phyloP scores from a whole-genome alignment of 2,113 vertebrate genomes.

The Megalops atlanticus region DNA sequence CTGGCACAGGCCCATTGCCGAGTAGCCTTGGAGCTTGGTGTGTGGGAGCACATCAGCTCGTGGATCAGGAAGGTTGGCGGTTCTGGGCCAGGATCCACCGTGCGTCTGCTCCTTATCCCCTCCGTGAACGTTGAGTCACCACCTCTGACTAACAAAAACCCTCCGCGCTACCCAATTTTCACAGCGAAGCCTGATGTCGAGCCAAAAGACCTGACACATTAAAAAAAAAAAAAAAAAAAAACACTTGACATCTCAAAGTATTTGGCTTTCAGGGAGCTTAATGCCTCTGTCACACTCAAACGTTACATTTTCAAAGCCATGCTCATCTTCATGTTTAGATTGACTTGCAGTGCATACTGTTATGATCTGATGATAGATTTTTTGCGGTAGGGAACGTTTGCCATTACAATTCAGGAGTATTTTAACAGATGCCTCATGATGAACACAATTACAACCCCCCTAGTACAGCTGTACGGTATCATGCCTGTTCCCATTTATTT shows the following conservation, averaged over 20 bases:
- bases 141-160: constrained; percentile 13
- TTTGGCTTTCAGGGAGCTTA: constrained; percentile 1
- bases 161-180: neutral
- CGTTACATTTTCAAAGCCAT: neutral
- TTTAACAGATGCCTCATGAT: neutral
- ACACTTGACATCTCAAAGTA: neutral
- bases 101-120: neutral
- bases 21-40: constrained; percentile 7
- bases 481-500: constrained; percentile 13
- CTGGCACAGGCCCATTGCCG: neutral
- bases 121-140: neutral
- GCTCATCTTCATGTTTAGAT: neutral
- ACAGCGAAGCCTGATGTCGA: neutral
- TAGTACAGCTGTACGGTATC: neutral
- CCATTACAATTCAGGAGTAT: neutral
- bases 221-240: neutral
- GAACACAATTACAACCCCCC: neutral
- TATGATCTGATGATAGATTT: neutral
- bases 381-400: neutral
- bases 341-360: neutral
- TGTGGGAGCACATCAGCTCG: neutral
- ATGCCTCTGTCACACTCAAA: neutral
- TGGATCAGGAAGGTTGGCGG: constrained; percentile 21
- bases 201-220: constrained; percentile 8
- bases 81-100: neutral